Base-by-base conservation (phyloP, 2,113 vertebrate species). In the Proteles cristata region DNA sequence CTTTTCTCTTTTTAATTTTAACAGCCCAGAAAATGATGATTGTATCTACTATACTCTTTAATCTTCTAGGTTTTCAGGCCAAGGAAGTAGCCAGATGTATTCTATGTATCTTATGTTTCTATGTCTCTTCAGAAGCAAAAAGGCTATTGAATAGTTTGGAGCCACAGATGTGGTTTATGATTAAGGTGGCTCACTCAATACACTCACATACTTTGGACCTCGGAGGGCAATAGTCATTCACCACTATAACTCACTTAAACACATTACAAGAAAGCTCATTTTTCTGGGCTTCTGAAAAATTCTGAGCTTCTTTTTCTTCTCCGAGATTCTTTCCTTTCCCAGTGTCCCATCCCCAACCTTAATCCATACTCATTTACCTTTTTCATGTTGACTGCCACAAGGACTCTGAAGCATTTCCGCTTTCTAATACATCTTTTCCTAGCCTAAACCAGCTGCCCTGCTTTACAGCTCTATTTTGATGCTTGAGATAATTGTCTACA, bases 401-500 rank as follows among this genome's bases (percentile, higher is more conserved):
- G 10, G 23, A 81, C 21, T 69, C 69, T 48, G 45, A 89, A 33
- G 19, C 21, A 55, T 77, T 93, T 93, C 84, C 50, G n/a, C 25
- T 63, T 71, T 84, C 43, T 48, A 85, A 58, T 66, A 48, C 3
- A 84, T 48, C 21, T 76, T 87, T 93, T 81, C 23, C 39, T 39
- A 45, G 50, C 43, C 89, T 87, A 31, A 58, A 79, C 39, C 15
- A 21, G 61, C 12, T 77, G 53, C 19, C 66, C 17, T 82, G 84
- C 9, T 45, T 90, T 92, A 31, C 35, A 65, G 76, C 15, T 84
- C 31, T 74, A 16, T 95, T 89, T 97, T 90, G 33, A 55, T 92
- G 48, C 74, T 77, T 91, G 8, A 65, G 43, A n/a, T 92, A 39
- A 74, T 48, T 26, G 71, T 63, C 12, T 84, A 5, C 7, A 66